Percentiles rank a stretch among this genome's conserved stretches.
Conservation (phyloP, 1,140 invertebrate species). For the Hypothenemus hampei region DNA sequence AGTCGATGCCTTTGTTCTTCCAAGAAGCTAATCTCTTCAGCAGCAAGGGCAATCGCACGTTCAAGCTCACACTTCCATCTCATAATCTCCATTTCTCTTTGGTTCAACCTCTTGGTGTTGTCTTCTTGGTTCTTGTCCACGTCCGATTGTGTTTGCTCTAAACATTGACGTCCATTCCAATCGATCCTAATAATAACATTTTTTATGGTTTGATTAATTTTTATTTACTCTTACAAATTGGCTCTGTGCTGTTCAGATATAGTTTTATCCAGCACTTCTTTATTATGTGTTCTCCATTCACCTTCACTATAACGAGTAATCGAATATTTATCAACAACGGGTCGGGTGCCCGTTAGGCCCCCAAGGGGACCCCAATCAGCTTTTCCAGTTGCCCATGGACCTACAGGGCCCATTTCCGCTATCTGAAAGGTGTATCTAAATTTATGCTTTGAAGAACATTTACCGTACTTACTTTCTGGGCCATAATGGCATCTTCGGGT, state of each 20-base stretch:
- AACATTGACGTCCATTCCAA: slow-evolving; percentile 53
- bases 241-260: slow-evolving; percentile 41
- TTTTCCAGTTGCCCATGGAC: slow-evolving; percentile 64
- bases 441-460: no score
- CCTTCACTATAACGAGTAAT: slow-evolving; percentile 62
- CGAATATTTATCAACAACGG: slow-evolving; percentile 67
- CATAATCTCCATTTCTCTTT: slow-evolving; percentile 56
- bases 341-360: slow-evolving; percentile 63
- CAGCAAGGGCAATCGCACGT: slow-evolving; percentile 57
- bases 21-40: slow-evolving; percentile 61
- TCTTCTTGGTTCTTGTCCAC: slow-evolving; percentile 62
- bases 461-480: slow-evolving; percentile 30
- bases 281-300: slow-evolving; percentile 64
- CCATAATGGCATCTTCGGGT: slow-evolving; percentile 47
- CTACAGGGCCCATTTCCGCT: slow-evolving; percentile 49
- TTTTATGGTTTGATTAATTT: no score
- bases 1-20: slow-evolving; percentile 59
- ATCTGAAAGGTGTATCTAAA: slow-evolving; percentile 6
- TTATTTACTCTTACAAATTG: slow-evolving; percentile 38
- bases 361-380: slow-evolving; percentile 63
- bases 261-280: slow-evolving; percentile 52
- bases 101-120: slow-evolving; percentile 57
- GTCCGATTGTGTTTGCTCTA: slow-evolving; percentile 54
- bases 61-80: slow-evolving; percentile 67
- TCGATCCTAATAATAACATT: slow-evolving; percentile 41